phyloP scores from a whole-genome alignment of 2,113 vertebrate genomes.

The Osmerus mordax region DNA sequence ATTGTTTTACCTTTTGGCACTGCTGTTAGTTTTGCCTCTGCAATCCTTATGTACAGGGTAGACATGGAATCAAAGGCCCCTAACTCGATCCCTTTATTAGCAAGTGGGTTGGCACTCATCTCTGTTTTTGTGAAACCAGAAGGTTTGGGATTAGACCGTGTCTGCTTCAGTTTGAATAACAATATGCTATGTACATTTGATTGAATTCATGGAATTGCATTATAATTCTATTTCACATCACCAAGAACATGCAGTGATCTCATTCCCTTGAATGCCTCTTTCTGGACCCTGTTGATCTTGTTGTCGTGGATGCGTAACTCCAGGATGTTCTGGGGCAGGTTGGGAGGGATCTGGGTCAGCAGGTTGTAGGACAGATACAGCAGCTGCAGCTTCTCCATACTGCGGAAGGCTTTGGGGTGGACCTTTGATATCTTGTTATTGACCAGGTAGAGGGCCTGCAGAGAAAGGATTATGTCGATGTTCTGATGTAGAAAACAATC shows the following conservation, averaged over 20 bases:
- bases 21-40: constrained; percentile 88
- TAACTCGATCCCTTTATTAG: constrained; percentile 86
- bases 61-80: constrained; percentile 90
- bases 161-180: background rate
- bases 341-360: constrained; percentile 86
- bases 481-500: too few relatives aligned
- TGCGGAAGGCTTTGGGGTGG: constrained; percentile 89
- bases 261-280: constrained; percentile 87
- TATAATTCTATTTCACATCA: constrained; percentile 42
- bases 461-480: background rate
- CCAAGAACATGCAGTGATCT: constrained; percentile 91
- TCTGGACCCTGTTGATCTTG: constrained; percentile 86
- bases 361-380: constrained; percentile 93
- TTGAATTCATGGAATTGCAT: background rate
- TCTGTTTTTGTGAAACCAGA: constrained; percentile 71
- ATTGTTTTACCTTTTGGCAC: constrained; percentile 85
- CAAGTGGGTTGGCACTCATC: constrained; percentile 94
- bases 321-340: constrained; percentile 84
- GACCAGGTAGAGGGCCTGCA: constrained; percentile 89
- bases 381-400: constrained; percentile 81
- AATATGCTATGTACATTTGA: background rate
- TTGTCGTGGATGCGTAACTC: constrained; percentile 95
- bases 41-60: constrained; percentile 88
- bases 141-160: background rate
- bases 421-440: constrained; percentile 93